These are phyloP conservation scores for Sternotherus odoratus DNA, from an alignment of 2,797 vertebrate species.

Conservation along the genomic window DNA sequence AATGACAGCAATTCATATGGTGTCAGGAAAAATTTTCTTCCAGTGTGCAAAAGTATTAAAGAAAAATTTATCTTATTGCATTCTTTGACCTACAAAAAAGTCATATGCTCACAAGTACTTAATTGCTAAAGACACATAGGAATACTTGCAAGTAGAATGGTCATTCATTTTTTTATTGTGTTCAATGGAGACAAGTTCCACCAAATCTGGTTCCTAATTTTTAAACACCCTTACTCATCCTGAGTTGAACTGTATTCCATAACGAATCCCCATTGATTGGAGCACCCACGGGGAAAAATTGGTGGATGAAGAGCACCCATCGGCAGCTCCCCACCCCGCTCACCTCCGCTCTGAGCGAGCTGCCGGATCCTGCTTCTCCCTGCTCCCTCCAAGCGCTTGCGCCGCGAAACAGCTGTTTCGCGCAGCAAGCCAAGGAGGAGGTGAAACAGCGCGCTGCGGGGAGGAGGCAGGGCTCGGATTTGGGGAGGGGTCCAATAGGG, in stretches of 20 bases:
- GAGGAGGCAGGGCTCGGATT: too few species aligned
- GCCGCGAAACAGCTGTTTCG: too few species aligned
- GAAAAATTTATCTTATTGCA: background rate
- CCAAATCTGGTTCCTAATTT: rapidly evolving
- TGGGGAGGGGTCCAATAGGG: too few species aligned
- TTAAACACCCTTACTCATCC: background rate
- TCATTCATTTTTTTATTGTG: background rate
- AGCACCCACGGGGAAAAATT: too few species aligned
- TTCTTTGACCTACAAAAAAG: background rate
- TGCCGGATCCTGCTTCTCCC: too few species aligned
- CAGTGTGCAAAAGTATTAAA: background rate
- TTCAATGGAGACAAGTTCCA: background rate
- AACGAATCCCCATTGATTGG: background rate
- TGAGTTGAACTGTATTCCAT: background rate
- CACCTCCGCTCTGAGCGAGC: too few species aligned
- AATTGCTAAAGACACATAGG: background rate
- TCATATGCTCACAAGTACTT: background rate
- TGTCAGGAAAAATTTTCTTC: background rate
- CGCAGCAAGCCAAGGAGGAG: too few species aligned
- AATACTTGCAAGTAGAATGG: background rate
- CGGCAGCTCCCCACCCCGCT: too few species aligned
- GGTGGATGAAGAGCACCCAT: too few species aligned
- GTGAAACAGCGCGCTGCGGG: too few species aligned
- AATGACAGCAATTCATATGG: background rate
- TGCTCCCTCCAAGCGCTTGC: too few species aligned